These are phyloP conservation scores for Acrocephalus scirpaceus DNA, from an alignment of 2,797 vertebrate genomes.

Conservation along the genomic window DNA sequence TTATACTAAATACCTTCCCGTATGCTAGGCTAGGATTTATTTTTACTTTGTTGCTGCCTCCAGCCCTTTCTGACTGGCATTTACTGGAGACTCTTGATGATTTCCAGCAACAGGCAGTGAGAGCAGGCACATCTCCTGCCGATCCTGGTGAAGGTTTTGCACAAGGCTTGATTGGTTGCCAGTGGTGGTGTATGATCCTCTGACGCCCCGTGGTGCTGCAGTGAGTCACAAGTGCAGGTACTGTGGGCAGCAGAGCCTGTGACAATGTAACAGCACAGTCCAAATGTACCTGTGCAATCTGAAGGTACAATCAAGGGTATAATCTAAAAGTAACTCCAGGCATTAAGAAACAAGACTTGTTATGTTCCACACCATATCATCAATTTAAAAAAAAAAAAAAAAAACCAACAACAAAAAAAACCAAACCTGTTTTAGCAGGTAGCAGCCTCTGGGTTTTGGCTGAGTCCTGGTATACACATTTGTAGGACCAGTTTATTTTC, in stretches of 20 bases:
- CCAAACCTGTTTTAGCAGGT: neutral
- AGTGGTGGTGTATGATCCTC: neutral
- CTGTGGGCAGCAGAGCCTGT: accelerated
- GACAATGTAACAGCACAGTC: neutral
- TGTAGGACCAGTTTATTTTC: neutral
- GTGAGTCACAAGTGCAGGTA: neutral
- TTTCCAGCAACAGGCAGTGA: neutral
- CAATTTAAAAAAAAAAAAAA: neutral
- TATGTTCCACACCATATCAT: accelerated
- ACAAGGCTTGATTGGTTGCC: neutral
- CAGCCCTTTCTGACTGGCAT: neutral
- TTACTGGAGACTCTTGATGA: neutral
- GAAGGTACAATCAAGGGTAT: neutral
- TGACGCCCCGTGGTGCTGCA: accelerated
- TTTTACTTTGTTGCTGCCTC: neutral
- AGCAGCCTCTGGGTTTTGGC: neutral
- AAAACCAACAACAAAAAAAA: too few relatives aligned
- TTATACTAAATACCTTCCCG: neutral
- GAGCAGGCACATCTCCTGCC: accelerated
- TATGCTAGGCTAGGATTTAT: neutral
- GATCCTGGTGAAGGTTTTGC: neutral
- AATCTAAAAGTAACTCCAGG: neutral
- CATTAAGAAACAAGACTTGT: neutral
- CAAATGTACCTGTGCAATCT: neutral
- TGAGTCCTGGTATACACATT: neutral